These are phyloP conservation scores for Sinosuthora webbiana DNA, from an alignment of 2,113 vertebrate genomes.

Conservation along the genomic window DNA sequence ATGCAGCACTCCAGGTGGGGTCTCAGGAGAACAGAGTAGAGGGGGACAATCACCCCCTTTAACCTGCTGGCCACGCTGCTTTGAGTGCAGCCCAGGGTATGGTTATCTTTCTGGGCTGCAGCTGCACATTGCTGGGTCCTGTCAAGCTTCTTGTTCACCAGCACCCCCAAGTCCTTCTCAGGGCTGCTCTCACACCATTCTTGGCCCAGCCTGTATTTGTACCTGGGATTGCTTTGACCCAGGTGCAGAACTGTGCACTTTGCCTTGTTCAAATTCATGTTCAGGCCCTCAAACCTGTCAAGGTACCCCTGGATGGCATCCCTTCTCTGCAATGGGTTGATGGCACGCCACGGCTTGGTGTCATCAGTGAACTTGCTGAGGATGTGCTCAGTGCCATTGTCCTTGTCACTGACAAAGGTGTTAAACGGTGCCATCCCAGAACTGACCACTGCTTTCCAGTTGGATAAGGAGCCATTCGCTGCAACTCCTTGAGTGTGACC, in stretches of 20 bases:
- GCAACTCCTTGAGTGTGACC: neutral
- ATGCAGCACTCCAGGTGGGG: neutral
- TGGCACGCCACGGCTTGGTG: neutral
- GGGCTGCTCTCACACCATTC: neutral
- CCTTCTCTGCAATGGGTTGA: neutral
- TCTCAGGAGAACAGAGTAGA: neutral
- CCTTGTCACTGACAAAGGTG: neutral
- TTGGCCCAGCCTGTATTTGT: neutral
- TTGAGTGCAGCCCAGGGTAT: neutral
- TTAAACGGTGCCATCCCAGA: rapidly evolving
- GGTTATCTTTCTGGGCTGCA: neutral
- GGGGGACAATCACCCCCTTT: too few relatives aligned
- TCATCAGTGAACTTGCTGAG: neutral
- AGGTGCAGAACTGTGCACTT: neutral
- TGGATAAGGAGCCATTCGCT: neutral
- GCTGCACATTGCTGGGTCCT: neutral
- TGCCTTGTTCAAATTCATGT: neutral
- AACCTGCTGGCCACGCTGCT: neutral
- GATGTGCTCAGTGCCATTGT: neutral
- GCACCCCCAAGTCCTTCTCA: neutral
- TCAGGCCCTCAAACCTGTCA: neutral
- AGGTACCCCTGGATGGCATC: neutral
- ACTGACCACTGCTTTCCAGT: neutral
- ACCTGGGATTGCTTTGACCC: neutral
- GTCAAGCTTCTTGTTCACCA: neutral